Evolutionary conservation across 2,113 vertebrate genomes (phyloP), one percentile per base, ranked within the genome.

Genomic region (Zosterops borbonicus): DNA sequence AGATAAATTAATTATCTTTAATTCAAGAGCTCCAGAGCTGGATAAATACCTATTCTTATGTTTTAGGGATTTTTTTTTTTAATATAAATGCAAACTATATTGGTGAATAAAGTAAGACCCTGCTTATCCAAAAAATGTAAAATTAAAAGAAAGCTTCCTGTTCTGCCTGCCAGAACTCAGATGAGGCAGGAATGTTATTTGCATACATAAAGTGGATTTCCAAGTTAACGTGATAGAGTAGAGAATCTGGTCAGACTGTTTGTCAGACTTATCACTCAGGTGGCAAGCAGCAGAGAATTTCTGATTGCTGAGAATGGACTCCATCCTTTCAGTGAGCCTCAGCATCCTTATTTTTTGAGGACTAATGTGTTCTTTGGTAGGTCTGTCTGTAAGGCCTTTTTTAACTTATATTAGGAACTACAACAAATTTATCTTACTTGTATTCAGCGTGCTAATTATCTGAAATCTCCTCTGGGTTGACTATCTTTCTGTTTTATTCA

Each of bases 221-320:
- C n/a, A 78, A 76, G 65, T 83, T 92, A 76, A 73, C n/a, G 10
- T 14, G 75, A 64, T 83, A 47, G 35, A 78, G 64, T 6, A 68
- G 64, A 55, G 23, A 82, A 25, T 41, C 37, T 69, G 75, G 35
- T 65, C 53, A 80, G 50, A 27, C 53, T 84, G 4, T 83, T 67
- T 91, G 87, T 94, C 78, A 76, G 41, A 84, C 31, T 84, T 84
- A 67, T 1, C 39, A 52, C 73, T 92, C 87, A 6, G 20, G 50
- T 53, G 83, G 90, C 75, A 85, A 83, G 89, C 70, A 87, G 49
- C 76, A 76, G 77, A 89, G 67, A 94, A 47, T 88, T 94, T 27
- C 37, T 74, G 41, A 14, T 80, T 86, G 23, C 50, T 87, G 42
- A 58, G 46, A 91, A 49, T 63, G 39, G 46, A 20, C 50, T 83